A percentile compares a stretch with the other conserved stretches of the same genome.
These are phyloP conservation scores for Hemicordylus capensis DNA, from an alignment of 2,113 vertebrate genomes.

Conservation along the genomic window DNA sequence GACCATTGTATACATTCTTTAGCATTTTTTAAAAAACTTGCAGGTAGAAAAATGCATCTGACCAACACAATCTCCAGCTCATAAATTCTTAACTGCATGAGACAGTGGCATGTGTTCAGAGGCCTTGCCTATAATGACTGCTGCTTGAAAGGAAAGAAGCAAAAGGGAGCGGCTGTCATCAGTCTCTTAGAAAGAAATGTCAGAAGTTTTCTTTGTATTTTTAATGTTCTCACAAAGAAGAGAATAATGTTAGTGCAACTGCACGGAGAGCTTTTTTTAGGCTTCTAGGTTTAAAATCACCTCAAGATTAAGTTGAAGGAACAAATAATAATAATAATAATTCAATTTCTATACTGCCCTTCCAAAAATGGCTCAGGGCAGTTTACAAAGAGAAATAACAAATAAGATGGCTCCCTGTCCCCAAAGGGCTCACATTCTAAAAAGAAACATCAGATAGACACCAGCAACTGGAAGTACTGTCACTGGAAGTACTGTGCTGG, in stretches of 20 bases:
- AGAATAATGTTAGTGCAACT: neutral
- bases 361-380: too few species aligned
- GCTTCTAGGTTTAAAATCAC: neutral
- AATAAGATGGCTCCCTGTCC: too few species aligned
- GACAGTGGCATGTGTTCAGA: conserved; percentile 38
- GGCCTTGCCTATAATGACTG: conserved; percentile 16
- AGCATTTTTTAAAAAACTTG: neutral
- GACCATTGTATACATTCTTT: conserved; percentile 37
- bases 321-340: neutral
- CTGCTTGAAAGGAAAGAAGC: neutral
- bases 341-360: too few species aligned
- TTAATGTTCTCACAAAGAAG: conserved; percentile 3
- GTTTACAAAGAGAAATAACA: too few species aligned
- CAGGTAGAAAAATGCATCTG: conserved; percentile 18
- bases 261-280: neutral
- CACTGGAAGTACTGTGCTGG: too few species aligned
- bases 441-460: too few species aligned
- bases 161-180: neutral
- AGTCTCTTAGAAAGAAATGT: conserved; percentile 16
- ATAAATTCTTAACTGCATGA: conserved; percentile 48
- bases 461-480: too few species aligned
- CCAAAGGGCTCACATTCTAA: too few species aligned
- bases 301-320: neutral
- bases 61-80: conserved; percentile 23
- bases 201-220: neutral